A percentile compares a stretch with the other conserved stretches of the same genome.
Conservation (phyloP, 1,140 invertebrate genomes). For the Diorhabda elongata region DNA sequence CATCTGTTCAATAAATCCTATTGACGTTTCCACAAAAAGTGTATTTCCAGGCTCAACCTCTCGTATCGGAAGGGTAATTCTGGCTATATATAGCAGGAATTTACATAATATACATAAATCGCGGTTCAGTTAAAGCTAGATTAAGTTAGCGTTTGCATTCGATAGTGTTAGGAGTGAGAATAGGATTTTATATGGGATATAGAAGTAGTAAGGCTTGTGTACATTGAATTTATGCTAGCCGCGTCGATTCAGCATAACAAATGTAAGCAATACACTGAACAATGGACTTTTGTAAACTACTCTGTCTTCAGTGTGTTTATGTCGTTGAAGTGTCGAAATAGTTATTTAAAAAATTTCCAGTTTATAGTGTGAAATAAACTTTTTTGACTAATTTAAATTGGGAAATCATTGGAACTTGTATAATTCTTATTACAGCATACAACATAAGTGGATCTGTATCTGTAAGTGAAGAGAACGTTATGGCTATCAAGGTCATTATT, state of each 20-base stretch:
- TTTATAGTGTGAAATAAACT: too few species aligned
- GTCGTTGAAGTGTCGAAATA: neutral
- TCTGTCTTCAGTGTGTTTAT: neutral
- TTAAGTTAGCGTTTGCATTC: slow-evolving; percentile 7
- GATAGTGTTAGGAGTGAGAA: slow-evolving; percentile 6
- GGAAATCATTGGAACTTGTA: too few species aligned
- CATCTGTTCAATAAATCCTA: too few species aligned
- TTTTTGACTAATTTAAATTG: too few species aligned
- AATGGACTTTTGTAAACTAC: neutral
- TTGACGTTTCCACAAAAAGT: too few species aligned
- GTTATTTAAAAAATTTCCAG: too few species aligned
- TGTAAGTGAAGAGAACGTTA: too few species aligned
- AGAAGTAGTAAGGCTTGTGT: slow-evolving; percentile 4
- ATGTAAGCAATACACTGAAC: neutral
- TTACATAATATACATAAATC: slow-evolving; percentile 12
- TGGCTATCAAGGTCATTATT: too few species aligned
- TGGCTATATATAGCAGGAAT: neutral
- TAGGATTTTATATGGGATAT: neutral
- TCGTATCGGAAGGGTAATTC: too few species aligned
- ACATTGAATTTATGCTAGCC: slow-evolving; percentile 7
- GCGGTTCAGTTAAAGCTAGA: slow-evolving; percentile 3
- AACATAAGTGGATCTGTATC: too few species aligned
- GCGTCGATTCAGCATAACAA: neutral
- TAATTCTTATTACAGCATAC: too few species aligned
- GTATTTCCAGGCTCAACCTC: too few species aligned